These are phyloP conservation scores for Sycobia sp. DNA, from an alignment of 1,140 invertebrate genomes.

Conservation along the genomic window DNA sequence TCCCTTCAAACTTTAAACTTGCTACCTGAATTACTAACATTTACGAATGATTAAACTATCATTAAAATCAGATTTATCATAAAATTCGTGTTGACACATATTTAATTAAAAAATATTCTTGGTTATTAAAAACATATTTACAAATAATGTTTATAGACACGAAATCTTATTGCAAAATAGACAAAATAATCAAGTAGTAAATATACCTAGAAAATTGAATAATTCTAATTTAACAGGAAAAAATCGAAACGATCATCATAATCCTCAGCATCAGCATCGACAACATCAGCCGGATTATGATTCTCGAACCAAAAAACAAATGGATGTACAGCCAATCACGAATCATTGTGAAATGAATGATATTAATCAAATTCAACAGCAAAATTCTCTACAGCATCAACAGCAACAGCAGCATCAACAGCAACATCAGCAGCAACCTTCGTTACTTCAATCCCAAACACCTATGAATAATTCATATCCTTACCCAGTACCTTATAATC, in stretches of 20 bases:
- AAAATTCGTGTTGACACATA: neutral
- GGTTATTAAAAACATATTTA: too few relatives aligned
- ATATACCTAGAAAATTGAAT: too few relatives aligned
- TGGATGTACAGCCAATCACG: neutral
- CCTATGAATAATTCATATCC: constrained; percentile 8
- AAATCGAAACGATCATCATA: constrained; percentile 26
- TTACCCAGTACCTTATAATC: constrained; percentile 28
- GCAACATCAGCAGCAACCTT: constrained; percentile 13
- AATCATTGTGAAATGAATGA: constrained; percentile 19
- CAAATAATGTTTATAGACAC: neutral
- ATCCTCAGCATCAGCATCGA: constrained; percentile 9
- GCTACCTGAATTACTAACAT: too few relatives aligned
- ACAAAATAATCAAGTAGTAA: too few relatives aligned
- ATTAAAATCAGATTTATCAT: too few relatives aligned
- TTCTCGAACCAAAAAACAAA: constrained; percentile 5
- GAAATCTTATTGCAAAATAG: neutral
- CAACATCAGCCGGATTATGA: constrained; percentile 11
- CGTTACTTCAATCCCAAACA: constrained; percentile 13
- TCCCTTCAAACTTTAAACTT: too few relatives aligned
- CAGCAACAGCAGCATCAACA: constrained; percentile 12
- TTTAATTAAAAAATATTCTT: neutral
- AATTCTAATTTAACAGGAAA: too few relatives aligned
- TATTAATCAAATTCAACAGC: constrained; percentile 7
- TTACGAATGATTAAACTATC: too few relatives aligned
- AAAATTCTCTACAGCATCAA: neutral